Evolutionary conservation across 2,888 invertebrate genomes (phyloP).

Genomic region (Lycocerus yunnanus): DNA sequence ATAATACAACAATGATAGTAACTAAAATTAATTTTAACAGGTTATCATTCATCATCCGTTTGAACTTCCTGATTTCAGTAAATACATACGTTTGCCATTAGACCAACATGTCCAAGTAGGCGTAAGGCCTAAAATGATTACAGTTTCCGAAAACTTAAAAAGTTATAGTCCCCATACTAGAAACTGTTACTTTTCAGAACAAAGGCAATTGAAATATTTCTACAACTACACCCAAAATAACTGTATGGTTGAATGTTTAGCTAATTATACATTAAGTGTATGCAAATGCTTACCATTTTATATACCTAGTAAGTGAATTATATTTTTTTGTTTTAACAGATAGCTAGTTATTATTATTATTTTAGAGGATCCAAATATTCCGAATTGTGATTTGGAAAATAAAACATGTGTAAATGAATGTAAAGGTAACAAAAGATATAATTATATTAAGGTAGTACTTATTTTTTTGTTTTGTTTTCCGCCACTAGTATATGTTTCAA

Average conservation of each 20-base stretch:
- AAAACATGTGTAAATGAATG: background rate
- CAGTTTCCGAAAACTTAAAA: conserved; percentile 67
- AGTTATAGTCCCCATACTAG: conserved; percentile 66
- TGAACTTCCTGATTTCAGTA: conserved; percentile 68
- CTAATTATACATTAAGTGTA: conserved; percentile 64
- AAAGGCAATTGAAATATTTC: conserved; percentile 66
- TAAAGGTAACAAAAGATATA: no score
- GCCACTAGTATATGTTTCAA: no score
- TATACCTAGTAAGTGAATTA: conserved; percentile 63
- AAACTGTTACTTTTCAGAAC: conserved; percentile 69
- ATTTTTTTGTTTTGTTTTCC: no score
- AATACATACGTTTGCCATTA: conserved; percentile 70
- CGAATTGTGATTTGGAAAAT: conserved; percentile 27
- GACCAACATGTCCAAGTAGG: conserved; percentile 70
- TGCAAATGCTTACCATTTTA: conserved; percentile 60
- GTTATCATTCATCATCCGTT: conserved; percentile 69
- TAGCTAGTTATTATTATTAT: conserved; percentile 12
- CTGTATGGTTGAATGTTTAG: conserved; percentile 71
- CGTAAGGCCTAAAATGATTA: conserved; percentile 73
- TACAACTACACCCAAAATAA: conserved; percentile 71
- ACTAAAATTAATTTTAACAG: no score
- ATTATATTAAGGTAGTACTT: no score
- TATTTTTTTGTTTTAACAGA: background rate
- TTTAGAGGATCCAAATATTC: conserved; percentile 20
- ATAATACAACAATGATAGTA: no score